Conservation (phyloP, 2,888 invertebrate species). For the Cyclophora albipunctata region DNA sequence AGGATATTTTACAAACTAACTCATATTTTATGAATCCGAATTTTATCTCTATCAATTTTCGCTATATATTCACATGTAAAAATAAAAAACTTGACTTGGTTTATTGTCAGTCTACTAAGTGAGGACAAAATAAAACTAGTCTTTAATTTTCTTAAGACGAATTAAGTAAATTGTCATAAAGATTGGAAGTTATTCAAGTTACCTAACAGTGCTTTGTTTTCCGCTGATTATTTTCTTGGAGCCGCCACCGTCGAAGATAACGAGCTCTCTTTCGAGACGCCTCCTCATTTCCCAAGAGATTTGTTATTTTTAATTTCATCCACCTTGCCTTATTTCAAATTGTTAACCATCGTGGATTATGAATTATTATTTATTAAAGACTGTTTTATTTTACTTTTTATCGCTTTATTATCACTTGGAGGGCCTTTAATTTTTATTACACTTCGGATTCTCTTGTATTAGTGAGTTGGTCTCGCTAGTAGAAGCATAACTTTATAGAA, state of each 20-base stretch:
- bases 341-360: conserved; percentile 13
- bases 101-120: no score
- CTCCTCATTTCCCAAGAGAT: conserved; percentile 50
- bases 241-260: conserved; percentile 44
- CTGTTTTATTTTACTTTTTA: conserved; percentile 7
- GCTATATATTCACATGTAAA: no score
- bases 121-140: background rate
- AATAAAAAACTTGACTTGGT: no score
- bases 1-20: no score
- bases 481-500: no score
- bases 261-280: conserved; percentile 46
- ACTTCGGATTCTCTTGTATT: no score
- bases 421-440: no score
- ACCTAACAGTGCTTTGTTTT: conserved; percentile 42
- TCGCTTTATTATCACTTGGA: no score
- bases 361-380: conserved; percentile 12
- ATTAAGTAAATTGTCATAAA: background rate
- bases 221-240: conserved; percentile 48
- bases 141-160: background rate
- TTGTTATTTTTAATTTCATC: conserved; percentile 51
- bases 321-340: conserved; percentile 19
- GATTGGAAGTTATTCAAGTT: conserved; percentile 27
- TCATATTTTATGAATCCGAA: no score
- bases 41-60: no score
- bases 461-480: no score